Conservation (phyloP, 2,888 invertebrate genomes). For the Axea sp. region DNA sequence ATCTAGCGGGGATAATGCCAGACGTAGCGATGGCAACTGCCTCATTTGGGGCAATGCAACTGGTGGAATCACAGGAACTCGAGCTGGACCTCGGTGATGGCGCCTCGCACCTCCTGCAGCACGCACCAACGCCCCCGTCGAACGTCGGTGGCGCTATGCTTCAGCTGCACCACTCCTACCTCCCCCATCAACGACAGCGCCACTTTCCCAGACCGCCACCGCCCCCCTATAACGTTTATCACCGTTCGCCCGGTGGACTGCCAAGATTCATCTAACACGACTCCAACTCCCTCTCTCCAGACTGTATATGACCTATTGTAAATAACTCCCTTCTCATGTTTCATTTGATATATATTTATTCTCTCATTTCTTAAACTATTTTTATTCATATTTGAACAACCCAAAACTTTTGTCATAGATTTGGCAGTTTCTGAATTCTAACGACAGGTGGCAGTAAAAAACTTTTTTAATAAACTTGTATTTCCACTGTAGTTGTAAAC, state of each 20-base stretch:
- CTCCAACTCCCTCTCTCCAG: background rate
- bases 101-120: slow-evolving; percentile 83
- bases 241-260: slow-evolving; percentile 75
- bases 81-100: slow-evolving; percentile 94
- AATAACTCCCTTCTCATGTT: background rate
- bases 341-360: slow-evolving; percentile 10
- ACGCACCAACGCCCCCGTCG: slow-evolving; percentile 71
- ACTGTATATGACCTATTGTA: slow-evolving; percentile 34
- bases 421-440: too few relatives aligned
- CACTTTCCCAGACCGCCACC: slow-evolving; percentile 74
- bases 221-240: slow-evolving; percentile 76
- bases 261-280: slow-evolving; percentile 75
- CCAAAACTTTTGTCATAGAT: too few relatives aligned
- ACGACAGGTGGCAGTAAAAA: background rate
- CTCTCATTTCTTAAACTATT: slow-evolving; percentile 1
- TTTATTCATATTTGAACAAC: too few relatives aligned
- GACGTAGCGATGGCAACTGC: slow-evolving; percentile 96
- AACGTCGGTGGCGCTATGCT: too few relatives aligned
- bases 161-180: slow-evolving; percentile 73
- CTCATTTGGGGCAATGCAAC: slow-evolving; percentile 85
- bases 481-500: too few relatives aligned
- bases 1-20: slow-evolving; percentile 91
- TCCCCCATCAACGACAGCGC: slow-evolving; percentile 76
- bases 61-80: slow-evolving; percentile 83
- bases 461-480: too few relatives aligned